Evolutionary conservation across 2,113 vertebrate genomes (phyloP), one percentile per base, ranked within the genome.

Genomic region (Nothobranchius kuhntae): DNA sequence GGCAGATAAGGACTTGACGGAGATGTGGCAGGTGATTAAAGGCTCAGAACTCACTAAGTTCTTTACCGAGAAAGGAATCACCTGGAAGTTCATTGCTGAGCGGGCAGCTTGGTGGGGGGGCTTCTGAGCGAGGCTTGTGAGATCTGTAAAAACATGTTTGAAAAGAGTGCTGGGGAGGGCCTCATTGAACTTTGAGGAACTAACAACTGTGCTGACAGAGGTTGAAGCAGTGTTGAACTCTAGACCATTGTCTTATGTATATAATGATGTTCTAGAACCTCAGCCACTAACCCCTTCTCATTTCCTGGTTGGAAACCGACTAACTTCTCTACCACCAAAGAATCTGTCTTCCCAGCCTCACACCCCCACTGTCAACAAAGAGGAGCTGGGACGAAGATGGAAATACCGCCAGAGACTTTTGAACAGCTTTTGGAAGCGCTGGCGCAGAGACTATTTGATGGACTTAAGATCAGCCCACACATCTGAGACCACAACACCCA

Each of bases 281-380:
- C 52, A 74, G 12, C 57, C 62, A 54, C 53, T 69, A 0, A 56
- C 52, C 21, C 65, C 51, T 2, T 36, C 51, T 47, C 26, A 30
- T 30, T 30, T 30, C 26, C 26, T 30, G 26, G 26, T 30, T 30
- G 26, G 26, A 30, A 30, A 54, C 48, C 50, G 30, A 47, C 17
- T 52, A 0, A 77, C 51, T 11, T 77, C 57, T n/a, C 11, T 65
- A 17, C 55, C 56, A 13, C 55, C 60, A 56, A 56, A 51, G 56
- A 65, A 46, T 24, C 0, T 42, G 21, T 42, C 40, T 42, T 42
- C 26, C 4, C 26, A 30, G 26, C 2, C 26, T 30, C 26, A 2
- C 26, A 30, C 26, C 26, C 4, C 26, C 26, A 30, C 4, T n/a
- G n/a, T n/a, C n/a, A n/a, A n/a, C n/a, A n/a, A n/a, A n/a, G n/a